phyloP scores from a whole-genome alignment of 2,113 vertebrate species.

The Diadophis punctatus region DNA sequence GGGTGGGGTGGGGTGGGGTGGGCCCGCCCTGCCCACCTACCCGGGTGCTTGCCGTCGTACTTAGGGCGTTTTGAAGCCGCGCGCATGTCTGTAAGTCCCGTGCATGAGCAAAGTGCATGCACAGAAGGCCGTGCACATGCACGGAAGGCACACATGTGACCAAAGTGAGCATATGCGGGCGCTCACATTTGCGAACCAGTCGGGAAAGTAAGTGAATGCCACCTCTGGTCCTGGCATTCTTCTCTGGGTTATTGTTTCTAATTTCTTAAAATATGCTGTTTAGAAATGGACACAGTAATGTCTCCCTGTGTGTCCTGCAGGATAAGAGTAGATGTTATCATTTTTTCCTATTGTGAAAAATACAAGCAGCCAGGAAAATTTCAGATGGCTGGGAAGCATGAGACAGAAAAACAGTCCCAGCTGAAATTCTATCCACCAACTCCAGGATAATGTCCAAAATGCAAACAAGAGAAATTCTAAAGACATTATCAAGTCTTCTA shows the following conservation, averaged over 20 bases:
- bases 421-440: background rate
- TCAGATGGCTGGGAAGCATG: background rate
- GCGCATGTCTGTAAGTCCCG: no score
- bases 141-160: no score
- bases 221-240: background rate
- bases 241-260: background rate
- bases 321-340: background rate
- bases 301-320: background rate
- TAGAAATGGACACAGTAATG: background rate
- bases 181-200: no score
- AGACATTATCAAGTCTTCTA: background rate
- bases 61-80: no score
- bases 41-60: no score
- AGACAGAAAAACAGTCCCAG: background rate
- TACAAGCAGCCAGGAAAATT: background rate
- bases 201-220: no score
- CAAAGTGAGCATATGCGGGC: no score
- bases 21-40: no score
- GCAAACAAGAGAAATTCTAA: background rate
- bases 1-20: no score
- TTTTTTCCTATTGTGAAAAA: background rate
- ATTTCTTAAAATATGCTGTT: background rate
- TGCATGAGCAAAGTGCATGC: no score
- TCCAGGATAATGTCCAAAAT: background rate
- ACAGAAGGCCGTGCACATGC: no score